Percentiles rank a stretch among this genome's conserved stretches.
Conservation (phyloP, 2,113 vertebrate species). For the Tupaia chinensis region DNA sequence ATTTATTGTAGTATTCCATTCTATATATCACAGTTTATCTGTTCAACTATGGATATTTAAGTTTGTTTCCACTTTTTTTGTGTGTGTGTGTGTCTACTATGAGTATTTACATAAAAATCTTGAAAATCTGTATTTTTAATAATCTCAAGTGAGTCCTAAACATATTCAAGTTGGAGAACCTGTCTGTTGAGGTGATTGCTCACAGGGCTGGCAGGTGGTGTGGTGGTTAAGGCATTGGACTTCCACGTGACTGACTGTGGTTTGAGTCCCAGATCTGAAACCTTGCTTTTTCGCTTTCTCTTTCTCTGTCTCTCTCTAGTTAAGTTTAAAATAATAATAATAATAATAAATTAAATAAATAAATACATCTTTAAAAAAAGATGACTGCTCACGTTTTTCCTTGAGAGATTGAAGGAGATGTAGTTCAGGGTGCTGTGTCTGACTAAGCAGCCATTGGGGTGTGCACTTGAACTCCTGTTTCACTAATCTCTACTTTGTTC, state of each 20-base stretch:
- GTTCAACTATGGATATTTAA: not conserved
- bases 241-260: too few species aligned
- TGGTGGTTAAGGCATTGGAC: too few species aligned
- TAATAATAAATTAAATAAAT: too few species aligned
- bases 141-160: not conserved
- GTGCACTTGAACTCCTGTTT: not conserved
- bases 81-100: not conserved
- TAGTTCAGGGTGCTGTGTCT: not conserved
- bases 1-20: not conserved
- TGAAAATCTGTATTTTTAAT: not conserved
- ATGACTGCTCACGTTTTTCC: not conserved
- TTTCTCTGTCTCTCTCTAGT: too few species aligned
- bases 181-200: not conserved
- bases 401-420: not conserved
- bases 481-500: not conserved
- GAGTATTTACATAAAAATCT: not conserved
- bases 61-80: not conserved
- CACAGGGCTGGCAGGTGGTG: not conserved
- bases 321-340: too few species aligned
- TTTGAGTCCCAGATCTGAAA: too few species aligned
- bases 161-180: not conserved
- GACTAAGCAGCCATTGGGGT: not conserved
- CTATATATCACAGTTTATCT: not conserved
- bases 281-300: too few species aligned
- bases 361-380: too few species aligned